phyloP scores from a whole-genome alignment of 2,113 vertebrate genomes.

The Melanostigma gelatinosum region DNA sequence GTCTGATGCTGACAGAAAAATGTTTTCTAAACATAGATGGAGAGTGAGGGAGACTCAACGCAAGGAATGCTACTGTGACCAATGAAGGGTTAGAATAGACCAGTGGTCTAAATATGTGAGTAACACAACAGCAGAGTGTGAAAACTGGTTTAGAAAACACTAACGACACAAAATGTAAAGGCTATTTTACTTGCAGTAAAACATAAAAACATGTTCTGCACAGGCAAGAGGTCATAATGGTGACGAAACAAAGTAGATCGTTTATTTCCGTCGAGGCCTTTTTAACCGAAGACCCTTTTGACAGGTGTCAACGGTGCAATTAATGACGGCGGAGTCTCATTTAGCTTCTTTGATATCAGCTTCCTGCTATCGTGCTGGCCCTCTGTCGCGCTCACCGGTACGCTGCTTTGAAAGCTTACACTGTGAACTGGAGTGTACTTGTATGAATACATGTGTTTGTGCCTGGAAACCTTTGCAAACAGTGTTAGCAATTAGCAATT shows the following conservation, averaged over 20 bases:
- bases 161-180: neutral
- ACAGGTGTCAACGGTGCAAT: neutral
- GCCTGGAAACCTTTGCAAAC: neutral
- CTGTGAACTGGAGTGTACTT: neutral
- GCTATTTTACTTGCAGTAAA: neutral
- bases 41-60: conserved; percentile 2
- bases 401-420: neutral
- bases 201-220: neutral
- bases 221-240: neutral
- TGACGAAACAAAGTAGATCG: neutral
- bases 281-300: neutral
- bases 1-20: conserved; percentile 26
- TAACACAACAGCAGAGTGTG: neutral
- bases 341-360: neutral
- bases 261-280: neutral
- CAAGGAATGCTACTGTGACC: neutral
- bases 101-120: neutral
- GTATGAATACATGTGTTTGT: neutral
- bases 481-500: neutral
- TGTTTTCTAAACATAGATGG: conserved; percentile 24
- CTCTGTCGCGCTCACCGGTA: no score
- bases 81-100: neutral
- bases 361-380: neutral
- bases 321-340: neutral
- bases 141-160: neutral